Base-by-base conservation (phyloP, 2,113 vertebrate species). In the Labeo catla region DNA sequence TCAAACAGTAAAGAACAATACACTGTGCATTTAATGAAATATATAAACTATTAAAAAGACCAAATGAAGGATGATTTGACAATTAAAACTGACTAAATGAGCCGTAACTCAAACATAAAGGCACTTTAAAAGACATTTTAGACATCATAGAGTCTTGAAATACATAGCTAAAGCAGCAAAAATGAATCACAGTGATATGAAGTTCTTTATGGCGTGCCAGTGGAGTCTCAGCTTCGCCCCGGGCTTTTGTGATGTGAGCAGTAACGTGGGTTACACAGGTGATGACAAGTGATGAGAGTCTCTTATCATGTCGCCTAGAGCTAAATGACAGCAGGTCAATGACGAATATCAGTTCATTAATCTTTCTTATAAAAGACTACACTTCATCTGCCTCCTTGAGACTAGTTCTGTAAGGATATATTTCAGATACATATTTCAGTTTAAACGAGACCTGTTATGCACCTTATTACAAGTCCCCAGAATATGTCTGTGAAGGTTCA, bases 211-310 rank as follows among this genome's bases (percentile, higher is more conserved):
- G 9, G 8, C 1, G 5, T 7, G 12, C 63, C 63, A 34, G 1
- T 34, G 63, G 23, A 45, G 6, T 7, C 68, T 72, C 36, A 43
- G 68, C 23, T 16, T 77, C 15, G 78, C 57, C 78, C 78, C 21
- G 36, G 78, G 78, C 57, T 39, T 80, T 47, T 61, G 36, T 16
- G 19, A 80, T 28, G 78, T 36, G 74, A 77, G 49, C 49, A 36
- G 74, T 52, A 77, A 77, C 4, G 5, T 0, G 13, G 74, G 49
- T 77, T 77, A 76, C 47, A 77, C 13, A 54, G 74, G 74, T 77
- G 74, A 76, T 36, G 45, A 76, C 50, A 59, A 79, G 15, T 3
- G 52, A 59, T 79, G 57, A 63, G 10, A 6, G 52, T 59, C 23
- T 52, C 12, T 52, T 76, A 76, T 49, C 72, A 52, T 54, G 49